Percentiles rank a stretch among this genome's conserved stretches.
Evolutionary conservation across 2,888 invertebrate species (phyloP).

Genomic region (Parochlus steinenii): DNA sequence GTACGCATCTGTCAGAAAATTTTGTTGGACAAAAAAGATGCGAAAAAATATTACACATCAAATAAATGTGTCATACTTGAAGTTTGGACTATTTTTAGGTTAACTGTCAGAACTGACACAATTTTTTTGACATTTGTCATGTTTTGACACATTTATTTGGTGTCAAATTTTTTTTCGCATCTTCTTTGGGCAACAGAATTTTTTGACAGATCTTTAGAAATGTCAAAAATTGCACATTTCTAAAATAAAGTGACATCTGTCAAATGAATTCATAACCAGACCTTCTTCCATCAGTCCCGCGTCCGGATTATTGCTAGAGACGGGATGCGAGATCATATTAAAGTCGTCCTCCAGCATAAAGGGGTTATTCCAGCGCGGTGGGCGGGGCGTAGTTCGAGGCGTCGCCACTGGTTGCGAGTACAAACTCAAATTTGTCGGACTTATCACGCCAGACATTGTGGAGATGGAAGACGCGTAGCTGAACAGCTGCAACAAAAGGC

Average conservation of each 20-base stretch:
- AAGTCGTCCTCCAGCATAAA: conserved; percentile 92
- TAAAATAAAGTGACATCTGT: background rate
- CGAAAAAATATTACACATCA: no score
- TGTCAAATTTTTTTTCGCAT: no score
- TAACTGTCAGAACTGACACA: no score
- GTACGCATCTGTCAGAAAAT: background rate
- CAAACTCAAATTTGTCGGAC: conserved; percentile 72
- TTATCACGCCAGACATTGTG: conserved; percentile 68
- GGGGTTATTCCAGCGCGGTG: conserved; percentile 71
- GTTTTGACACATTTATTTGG: no score
- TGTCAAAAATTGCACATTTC: background rate
- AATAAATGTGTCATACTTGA: no score
- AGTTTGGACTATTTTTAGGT: no score
- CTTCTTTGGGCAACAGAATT: no score
- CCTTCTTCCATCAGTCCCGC: conserved; percentile 66
- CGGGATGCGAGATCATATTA: conserved; percentile 72
- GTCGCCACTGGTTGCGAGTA: conserved; percentile 59
- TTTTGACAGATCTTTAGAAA: background rate
- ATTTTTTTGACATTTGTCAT: no score
- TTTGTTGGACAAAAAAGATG: no score
- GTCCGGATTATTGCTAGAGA: conserved; percentile 39
- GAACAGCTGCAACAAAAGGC: conserved; percentile 82
- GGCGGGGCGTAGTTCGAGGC: conserved; percentile 53
- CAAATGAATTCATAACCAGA: conserved; percentile 19
- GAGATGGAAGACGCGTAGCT: conserved; percentile 78